Conservation (phyloP, 2,113 vertebrate genomes). For the Poeciliopsis turrubarensis region DNA sequence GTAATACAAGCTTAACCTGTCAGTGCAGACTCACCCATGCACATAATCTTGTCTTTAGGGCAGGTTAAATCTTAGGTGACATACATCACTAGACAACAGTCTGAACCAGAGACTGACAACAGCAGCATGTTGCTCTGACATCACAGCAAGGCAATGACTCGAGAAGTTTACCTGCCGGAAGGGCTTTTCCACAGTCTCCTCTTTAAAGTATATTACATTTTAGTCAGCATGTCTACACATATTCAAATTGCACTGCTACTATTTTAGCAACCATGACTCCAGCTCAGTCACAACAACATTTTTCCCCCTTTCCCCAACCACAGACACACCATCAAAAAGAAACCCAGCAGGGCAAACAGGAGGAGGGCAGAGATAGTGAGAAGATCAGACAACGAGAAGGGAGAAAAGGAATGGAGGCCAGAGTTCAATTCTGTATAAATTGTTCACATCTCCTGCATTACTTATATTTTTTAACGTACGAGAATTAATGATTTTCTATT, state of each 20-base stretch:
- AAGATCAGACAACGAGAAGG: constrained; percentile 32
- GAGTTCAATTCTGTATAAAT: constrained; percentile 17
- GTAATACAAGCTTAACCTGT: constrained; percentile 71
- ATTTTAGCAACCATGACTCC: constrained; percentile 62
- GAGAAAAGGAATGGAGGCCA: constrained; percentile 1
- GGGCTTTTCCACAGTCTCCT: constrained; percentile 27
- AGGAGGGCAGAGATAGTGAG: constrained; percentile 33
- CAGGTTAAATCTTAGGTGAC: constrained; percentile 31
- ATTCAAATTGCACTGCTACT: constrained; percentile 44
- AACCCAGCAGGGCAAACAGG: constrained; percentile 35
- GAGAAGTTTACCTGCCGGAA: constrained; percentile 29
- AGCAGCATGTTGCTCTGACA: constrained; percentile 1
- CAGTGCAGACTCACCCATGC: constrained; percentile 52
- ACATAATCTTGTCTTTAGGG: constrained; percentile 61
- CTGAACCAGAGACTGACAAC: constrained; percentile 18
- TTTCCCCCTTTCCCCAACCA: constrained; percentile 62
- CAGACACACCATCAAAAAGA: constrained; percentile 53
- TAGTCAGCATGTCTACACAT: constrained; percentile 40
- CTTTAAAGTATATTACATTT: constrained; percentile 52
- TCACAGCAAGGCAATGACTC: not conserved
- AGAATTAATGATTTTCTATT: constrained; percentile 1
- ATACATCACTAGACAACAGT: constrained; percentile 23
- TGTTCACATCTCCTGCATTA: not conserved
- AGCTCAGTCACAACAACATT: constrained; percentile 74
- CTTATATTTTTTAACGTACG: constrained; percentile 3